Evolutionary conservation across 2,113 vertebrate species (phyloP).

Genomic region (Festucalex cinctus): DNA sequence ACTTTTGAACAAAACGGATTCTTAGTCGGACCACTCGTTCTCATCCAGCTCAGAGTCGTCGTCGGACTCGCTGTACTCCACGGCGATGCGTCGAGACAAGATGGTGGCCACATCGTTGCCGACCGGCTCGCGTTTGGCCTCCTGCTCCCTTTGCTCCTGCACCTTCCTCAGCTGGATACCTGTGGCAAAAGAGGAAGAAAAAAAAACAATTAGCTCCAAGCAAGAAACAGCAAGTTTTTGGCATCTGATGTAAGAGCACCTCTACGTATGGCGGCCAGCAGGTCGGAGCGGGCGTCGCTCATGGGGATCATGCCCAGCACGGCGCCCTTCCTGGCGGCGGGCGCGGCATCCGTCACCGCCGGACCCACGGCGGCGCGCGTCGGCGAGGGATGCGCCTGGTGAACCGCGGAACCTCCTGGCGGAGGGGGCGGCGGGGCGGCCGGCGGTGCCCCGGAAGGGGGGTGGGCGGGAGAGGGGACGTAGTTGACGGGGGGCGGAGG

Average conservation of each 20-base stretch:
- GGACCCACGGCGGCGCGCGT: conserved; percentile 64
- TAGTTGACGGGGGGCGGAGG: conserved; percentile 73
- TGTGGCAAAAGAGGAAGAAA: conserved; percentile 25
- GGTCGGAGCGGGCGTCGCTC: conserved; percentile 89
- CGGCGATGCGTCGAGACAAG: conserved; percentile 86
- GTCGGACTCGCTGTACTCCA: conserved; percentile 93
- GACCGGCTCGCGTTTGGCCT: conserved; percentile 88
- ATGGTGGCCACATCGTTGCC: conserved; percentile 92
- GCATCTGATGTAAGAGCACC: conserved; percentile 56
- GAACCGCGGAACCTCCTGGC: conserved; percentile 26
- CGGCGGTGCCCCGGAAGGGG: conserved; percentile 56
- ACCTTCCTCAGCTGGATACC: conserved; percentile 92
- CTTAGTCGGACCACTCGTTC: conserved; percentile 90
- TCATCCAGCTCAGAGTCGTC: conserved; percentile 91
- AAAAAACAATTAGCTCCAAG: background rate
- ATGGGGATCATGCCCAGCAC: conserved; percentile 82
- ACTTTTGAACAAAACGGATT: background rate
- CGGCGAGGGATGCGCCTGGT: conserved; percentile 58
- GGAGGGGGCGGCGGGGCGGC: conserved; percentile 56
- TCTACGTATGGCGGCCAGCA: conserved; percentile 88
- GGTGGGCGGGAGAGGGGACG: conserved; percentile 71
- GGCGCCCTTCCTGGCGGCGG: conserved; percentile 72
- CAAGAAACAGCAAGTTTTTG: background rate
- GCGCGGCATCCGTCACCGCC: conserved; percentile 41
- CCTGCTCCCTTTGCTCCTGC: conserved; percentile 91